These are phyloP conservation scores for Myopa tessellatipennis DNA, from an alignment of 2,888 invertebrate species.

Conservation along the genomic window DNA sequence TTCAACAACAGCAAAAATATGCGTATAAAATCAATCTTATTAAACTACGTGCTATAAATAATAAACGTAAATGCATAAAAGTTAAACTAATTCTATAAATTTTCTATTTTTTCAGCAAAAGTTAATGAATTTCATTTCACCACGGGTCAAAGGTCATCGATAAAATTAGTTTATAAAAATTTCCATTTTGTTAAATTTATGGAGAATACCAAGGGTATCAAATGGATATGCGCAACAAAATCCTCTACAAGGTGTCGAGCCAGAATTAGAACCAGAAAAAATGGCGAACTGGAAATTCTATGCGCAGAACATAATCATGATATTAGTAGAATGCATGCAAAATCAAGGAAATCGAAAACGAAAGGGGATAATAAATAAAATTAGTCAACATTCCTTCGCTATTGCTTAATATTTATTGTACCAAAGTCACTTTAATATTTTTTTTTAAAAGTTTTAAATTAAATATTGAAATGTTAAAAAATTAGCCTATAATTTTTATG, in stretches of 20 bases:
- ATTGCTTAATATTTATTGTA: not conserved
- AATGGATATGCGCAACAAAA: slow-evolving; percentile 67
- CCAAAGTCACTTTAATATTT: too few relatives aligned
- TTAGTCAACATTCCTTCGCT: not conserved
- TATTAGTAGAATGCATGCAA: slow-evolving; percentile 4
- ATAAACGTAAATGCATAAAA: not conserved
- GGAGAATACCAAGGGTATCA: slow-evolving; percentile 63
- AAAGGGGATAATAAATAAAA: slow-evolving; percentile 31
- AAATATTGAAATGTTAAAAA: too few relatives aligned
- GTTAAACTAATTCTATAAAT: slow-evolving; percentile 21
- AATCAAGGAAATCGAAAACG: slow-evolving; percentile 35
- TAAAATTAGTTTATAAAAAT: slow-evolving; percentile 62
- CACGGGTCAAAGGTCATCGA: slow-evolving; percentile 62
- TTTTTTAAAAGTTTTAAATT: too few relatives aligned
- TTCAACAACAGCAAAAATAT: not conserved
- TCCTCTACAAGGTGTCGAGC: slow-evolving; percentile 65
- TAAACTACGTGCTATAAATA: slow-evolving; percentile 10
- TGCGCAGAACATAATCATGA: slow-evolving; percentile 61
- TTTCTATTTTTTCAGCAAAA: not conserved
- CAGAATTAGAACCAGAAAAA: slow-evolving; percentile 58
- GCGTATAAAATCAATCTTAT: too few relatives aligned
- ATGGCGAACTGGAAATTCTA: slow-evolving; percentile 58
- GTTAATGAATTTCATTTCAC: slow-evolving; percentile 57
- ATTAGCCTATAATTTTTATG: too few relatives aligned
- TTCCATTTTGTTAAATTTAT: slow-evolving; percentile 64